Conservation (phyloP, 2,797 vertebrate genomes). For the Ara ararauna region DNA sequence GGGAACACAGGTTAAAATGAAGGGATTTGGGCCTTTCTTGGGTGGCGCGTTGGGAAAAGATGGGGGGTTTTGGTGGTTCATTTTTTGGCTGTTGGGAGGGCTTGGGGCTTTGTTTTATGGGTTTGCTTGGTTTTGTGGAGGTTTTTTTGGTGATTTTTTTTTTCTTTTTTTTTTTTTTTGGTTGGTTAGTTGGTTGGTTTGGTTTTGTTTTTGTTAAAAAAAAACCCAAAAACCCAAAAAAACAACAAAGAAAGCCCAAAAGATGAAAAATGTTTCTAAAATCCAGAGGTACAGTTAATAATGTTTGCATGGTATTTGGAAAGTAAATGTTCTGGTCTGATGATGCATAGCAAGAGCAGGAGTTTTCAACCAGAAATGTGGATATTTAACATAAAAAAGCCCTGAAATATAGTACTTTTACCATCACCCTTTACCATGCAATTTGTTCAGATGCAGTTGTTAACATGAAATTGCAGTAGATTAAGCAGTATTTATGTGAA, state of each 20-base stretch:
- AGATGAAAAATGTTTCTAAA: slow-evolving; percentile 24
- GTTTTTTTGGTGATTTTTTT: background rate
- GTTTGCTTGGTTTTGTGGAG: background rate
- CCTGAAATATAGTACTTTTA: slow-evolving; percentile 18
- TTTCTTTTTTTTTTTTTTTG: no score
- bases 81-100: background rate
- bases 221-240: no score
- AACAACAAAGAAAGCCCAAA: background rate
- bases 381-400: slow-evolving; percentile 59
- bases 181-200: background rate
- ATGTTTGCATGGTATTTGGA: background rate
- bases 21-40: background rate
- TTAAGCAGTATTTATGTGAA: slow-evolving; percentile 75
- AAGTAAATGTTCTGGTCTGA: slow-evolving; percentile 55
- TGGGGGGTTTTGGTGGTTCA: background rate
- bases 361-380: slow-evolving; percentile 36
- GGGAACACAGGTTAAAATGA: slow-evolving; percentile 14
- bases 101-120: background rate
- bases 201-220: background rate
- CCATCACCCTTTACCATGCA: slow-evolving; percentile 51
- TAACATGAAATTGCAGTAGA: slow-evolving; percentile 55
- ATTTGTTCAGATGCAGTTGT: slow-evolving; percentile 65
- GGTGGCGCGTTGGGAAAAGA: background rate
- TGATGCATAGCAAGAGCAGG: slow-evolving; percentile 60
- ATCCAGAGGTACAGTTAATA: slow-evolving; percentile 5